These are phyloP conservation scores for Chrysomallon squamiferum DNA, from an alignment of 1,140 invertebrate genomes.

Conservation along the genomic window DNA sequence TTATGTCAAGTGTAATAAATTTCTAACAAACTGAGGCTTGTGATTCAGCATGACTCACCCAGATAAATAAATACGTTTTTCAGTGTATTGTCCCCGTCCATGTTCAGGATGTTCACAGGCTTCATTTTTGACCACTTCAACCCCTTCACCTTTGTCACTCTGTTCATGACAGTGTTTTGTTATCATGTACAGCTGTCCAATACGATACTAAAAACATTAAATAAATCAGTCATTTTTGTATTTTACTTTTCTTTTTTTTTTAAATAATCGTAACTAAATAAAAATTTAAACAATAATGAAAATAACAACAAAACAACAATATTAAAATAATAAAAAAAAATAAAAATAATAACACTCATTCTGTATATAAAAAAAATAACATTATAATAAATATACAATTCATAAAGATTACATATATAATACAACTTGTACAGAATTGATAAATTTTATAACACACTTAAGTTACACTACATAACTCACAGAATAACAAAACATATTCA, in stretches of 20 bases:
- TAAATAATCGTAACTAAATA: background rate
- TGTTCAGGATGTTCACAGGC: constrained; percentile 80
- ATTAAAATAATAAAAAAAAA: too few relatives aligned
- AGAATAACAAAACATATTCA: too few relatives aligned
- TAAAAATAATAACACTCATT: too few relatives aligned
- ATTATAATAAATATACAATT: too few relatives aligned
- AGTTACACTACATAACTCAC: too few relatives aligned
- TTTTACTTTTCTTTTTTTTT: background rate
- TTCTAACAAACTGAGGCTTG: too few relatives aligned
- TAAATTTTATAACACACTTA: too few relatives aligned
- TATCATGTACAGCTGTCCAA: constrained; percentile 95
- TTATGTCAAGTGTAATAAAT: too few relatives aligned
- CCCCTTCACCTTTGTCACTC: constrained; percentile 87
- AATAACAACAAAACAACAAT: too few relatives aligned
- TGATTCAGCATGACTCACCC: constrained; percentile 75
- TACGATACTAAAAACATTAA: constrained; percentile 74
- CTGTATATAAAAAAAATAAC: too few relatives aligned
- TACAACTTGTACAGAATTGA: too few relatives aligned
- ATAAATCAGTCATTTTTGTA: background rate
- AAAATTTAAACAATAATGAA: background rate
- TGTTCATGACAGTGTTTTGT: constrained; percentile 91
- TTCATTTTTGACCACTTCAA: constrained; percentile 86
- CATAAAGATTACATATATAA: too few relatives aligned
- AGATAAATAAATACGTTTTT: constrained; percentile 90
- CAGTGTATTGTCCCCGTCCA: constrained; percentile 87